Conservation (phyloP, 2,113 vertebrate species). For the Martes martes region DNA sequence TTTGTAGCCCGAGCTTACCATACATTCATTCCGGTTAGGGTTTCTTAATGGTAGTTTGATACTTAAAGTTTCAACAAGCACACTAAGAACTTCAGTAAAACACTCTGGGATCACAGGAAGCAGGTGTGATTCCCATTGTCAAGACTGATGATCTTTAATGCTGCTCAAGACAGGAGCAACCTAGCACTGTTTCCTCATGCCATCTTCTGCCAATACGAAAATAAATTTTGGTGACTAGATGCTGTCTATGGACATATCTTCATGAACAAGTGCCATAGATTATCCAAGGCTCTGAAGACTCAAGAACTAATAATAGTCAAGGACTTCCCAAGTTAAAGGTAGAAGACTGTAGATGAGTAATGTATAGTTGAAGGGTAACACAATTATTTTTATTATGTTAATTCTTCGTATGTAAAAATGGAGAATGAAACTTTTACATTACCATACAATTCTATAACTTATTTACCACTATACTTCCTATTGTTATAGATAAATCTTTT, state of each 20-base stretch:
- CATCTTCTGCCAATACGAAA: conserved; percentile 27
- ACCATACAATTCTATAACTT: background rate
- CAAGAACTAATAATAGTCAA: background rate
- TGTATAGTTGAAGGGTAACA: background rate
- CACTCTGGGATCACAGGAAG: background rate
- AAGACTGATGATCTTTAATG: background rate
- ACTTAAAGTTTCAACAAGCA: background rate
- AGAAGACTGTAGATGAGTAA: background rate
- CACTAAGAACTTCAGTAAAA: background rate
- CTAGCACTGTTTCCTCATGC: background rate
- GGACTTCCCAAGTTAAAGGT: background rate
- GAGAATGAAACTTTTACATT: background rate
- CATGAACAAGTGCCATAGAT: background rate
- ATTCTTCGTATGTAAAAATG: background rate
- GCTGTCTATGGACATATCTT: background rate
- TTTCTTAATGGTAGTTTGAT: background rate
- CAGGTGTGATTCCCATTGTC: background rate
- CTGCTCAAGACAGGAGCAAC: background rate
- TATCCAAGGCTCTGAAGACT: background rate
- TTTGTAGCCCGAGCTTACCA: background rate
- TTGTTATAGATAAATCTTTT: background rate
- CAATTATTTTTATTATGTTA: conserved; percentile 1
- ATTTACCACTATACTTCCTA: background rate
- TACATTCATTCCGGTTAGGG: background rate
- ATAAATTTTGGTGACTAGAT: background rate